These are phyloP conservation scores for Triplophysa dalaica DNA, from an alignment of 2,113 vertebrate genomes.

Conservation along the genomic window DNA sequence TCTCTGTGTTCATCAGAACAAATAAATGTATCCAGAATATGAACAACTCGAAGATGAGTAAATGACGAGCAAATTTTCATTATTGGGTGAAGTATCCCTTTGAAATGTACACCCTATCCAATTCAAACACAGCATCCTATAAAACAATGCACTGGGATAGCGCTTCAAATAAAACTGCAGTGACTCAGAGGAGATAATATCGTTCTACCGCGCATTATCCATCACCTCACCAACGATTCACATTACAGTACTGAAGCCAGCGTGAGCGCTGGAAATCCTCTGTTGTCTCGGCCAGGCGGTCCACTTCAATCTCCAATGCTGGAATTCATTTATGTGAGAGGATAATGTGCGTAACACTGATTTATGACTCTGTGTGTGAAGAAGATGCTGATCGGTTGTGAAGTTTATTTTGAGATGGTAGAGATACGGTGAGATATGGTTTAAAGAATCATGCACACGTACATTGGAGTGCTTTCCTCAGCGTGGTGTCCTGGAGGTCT, in stretches of 20 bases:
- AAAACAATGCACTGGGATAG: neutral
- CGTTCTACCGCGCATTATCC: conserved; percentile 5
- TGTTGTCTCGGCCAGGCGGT: conserved; percentile 20
- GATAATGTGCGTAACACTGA: conserved; percentile 26
- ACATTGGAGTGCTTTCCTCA: conserved; percentile 97
- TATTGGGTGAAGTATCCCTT: no score
- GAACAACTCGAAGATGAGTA: no score
- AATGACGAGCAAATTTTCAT: no score
- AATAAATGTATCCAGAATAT: no score
- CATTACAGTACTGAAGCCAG: conserved; percentile 11
- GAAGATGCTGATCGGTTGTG: neutral
- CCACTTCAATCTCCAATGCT: neutral
- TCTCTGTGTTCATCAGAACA: no score
- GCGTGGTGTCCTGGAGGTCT: conserved; percentile 96
- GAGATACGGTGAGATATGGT: neutral
- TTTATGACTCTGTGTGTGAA: neutral
- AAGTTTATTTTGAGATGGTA: neutral
- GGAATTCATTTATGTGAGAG: conserved; percentile 25
- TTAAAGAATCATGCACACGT: conserved; percentile 65
- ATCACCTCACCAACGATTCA: conserved; percentile 1
- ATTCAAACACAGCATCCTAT: no score
- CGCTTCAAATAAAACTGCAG: conserved; percentile 14
- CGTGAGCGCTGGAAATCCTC: neutral
- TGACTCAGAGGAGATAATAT: conserved; percentile 8
- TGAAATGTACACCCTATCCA: no score